Conservation (phyloP, 2,113 vertebrate genomes). For the Monopterus albus region DNA sequence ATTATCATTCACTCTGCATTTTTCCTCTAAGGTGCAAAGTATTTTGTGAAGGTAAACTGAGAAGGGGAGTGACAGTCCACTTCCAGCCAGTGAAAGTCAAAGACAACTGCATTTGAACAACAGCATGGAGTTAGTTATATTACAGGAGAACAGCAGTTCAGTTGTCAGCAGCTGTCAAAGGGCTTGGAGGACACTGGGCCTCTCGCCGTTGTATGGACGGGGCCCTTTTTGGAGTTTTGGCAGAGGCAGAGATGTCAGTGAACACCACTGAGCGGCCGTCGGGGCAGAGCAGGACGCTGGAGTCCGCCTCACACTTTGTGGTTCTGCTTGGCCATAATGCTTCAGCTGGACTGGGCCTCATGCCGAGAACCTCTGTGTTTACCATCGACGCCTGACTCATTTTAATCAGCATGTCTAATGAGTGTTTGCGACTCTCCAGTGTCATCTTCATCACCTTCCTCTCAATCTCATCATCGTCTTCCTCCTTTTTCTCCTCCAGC, state of each 20-base stretch:
- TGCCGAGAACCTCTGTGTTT: slow-evolving; percentile 81
- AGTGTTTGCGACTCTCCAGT: slow-evolving; percentile 84
- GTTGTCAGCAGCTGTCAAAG: slow-evolving; percentile 70
- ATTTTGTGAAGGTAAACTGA: slow-evolving; percentile 30
- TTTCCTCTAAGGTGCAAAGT: slow-evolving; percentile 60
- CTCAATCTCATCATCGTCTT: slow-evolving; percentile 61
- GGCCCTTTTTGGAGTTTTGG: slow-evolving; percentile 70
- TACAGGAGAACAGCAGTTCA: slow-evolving; percentile 35
- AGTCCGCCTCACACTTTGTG: slow-evolving; percentile 97
- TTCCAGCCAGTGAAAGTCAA: slow-evolving; percentile 30
- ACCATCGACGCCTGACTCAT: slow-evolving; percentile 77
- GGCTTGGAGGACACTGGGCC: slow-evolving; percentile 73
- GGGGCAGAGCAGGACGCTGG: slow-evolving; percentile 89
- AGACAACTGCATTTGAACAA: slow-evolving; percentile 13
- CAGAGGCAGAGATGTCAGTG: slow-evolving; percentile 57
- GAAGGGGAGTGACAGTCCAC: slow-evolving; percentile 6
- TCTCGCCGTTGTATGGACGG: slow-evolving; percentile 73
- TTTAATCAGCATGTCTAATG: slow-evolving; percentile 87
- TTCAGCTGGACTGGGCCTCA: slow-evolving; percentile 72
- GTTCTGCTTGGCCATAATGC: slow-evolving; percentile 87
- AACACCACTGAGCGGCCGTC: slow-evolving; percentile 81
- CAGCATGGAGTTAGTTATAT: slow-evolving; percentile 6
- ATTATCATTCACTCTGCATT: slow-evolving; percentile 44
- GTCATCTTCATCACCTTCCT: slow-evolving; percentile 64
- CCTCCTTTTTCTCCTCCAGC: slow-evolving; percentile 64